These are phyloP conservation scores for Dolichotis patagonum DNA, from an alignment of 2,113 vertebrate species.

Conservation along the genomic window DNA sequence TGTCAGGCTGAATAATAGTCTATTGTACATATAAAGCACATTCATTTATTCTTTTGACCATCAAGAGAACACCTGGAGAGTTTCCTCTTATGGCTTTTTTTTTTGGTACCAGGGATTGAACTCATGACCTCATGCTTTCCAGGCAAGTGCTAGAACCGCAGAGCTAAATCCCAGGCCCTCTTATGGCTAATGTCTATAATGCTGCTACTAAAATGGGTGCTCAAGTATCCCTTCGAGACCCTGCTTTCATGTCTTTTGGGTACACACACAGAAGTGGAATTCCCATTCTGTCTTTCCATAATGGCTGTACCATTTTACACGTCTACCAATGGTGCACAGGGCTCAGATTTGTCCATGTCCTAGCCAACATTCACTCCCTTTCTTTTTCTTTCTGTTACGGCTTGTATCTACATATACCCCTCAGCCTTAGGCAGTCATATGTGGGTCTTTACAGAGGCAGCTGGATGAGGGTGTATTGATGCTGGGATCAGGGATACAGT, in stretches of 20 bases:
- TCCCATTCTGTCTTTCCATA: not conserved
- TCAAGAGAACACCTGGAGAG: not conserved
- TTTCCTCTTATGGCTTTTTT: not conserved
- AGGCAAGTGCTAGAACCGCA: too few relatives aligned
- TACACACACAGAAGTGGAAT: not conserved
- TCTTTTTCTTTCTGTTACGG: not conserved
- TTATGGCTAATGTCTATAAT: not conserved
- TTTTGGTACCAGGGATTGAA: too few relatives aligned
- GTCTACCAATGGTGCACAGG: not conserved
- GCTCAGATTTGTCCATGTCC: not conserved
- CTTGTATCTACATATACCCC: not conserved
- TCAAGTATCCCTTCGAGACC: not conserved
- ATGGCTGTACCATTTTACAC: not conserved
- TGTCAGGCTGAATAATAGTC: not conserved
- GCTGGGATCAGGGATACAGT: not conserved
- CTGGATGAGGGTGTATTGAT: not conserved
- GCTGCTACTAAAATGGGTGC: not conserved
- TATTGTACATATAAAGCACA: not conserved
- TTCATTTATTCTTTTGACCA: not conserved
- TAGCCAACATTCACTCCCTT: not conserved
- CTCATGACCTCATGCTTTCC: too few relatives aligned
- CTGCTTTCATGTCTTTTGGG: not conserved
- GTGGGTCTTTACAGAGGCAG: not conserved
- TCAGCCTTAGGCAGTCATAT: not conserved
- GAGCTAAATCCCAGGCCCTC: not conserved